Percentiles rank a stretch among this genome's conserved stretches.
Evolutionary conservation across 2,888 invertebrate genomes (phyloP).

Genomic region (Steinernema carpocapsae): DNA sequence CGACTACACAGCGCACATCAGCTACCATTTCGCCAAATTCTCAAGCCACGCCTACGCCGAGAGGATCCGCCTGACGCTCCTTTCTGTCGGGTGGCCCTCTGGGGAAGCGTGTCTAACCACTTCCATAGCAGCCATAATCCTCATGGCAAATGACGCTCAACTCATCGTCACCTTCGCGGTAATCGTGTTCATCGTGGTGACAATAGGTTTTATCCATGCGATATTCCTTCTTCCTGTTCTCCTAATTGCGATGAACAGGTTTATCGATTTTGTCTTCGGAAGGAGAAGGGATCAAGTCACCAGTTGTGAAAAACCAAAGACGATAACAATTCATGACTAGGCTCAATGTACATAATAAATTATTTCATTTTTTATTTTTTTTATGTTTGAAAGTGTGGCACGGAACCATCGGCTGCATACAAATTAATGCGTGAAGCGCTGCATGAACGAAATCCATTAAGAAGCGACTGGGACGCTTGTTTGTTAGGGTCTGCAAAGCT

Average conservation of each 20-base stretch:
- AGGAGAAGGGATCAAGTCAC: too few species aligned
- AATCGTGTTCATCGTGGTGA: not conserved
- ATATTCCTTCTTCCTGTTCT: constrained; percentile 6
- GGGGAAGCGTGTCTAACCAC: constrained; percentile 14
- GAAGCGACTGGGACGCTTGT: too few species aligned
- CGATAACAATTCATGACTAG: too few species aligned
- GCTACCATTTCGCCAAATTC: constrained; percentile 24
- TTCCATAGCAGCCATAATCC: not conserved
- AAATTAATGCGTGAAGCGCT: too few species aligned
- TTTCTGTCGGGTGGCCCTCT: constrained; percentile 19
- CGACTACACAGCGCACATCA: constrained; percentile 23
- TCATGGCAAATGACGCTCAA: not conserved
- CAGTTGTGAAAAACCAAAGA: too few species aligned
- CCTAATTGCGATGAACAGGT: not conserved
- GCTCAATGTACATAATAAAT: too few species aligned
- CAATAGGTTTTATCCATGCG: constrained; percentile 10
- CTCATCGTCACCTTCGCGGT: constrained; percentile 3
- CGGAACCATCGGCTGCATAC: too few species aligned
- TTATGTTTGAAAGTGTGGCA: too few species aligned
- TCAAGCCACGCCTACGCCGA: not conserved
- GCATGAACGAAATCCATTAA: too few species aligned
- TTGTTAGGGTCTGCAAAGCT: too few species aligned
- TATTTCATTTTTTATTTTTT: too few species aligned
- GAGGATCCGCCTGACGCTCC: constrained; percentile 19
- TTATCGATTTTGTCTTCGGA: not conserved